Base-by-base conservation (phyloP, 2,888 invertebrate species). In the Hypercompe scribonia region DNA sequence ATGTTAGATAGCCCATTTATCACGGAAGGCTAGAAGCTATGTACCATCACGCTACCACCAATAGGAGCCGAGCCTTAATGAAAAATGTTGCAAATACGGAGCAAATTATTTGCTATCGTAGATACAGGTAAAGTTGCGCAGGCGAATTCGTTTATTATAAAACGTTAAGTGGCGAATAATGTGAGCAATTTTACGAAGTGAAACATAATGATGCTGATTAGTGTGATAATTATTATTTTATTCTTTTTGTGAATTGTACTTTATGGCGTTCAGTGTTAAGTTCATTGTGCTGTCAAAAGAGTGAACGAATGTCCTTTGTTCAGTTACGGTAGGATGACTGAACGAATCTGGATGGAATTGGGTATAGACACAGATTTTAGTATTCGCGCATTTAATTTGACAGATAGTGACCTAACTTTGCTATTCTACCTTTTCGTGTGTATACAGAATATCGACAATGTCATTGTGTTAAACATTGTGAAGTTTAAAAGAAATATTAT, bases 151-250 rank as follows among this genome's bases (percentile, higher is more conserved):
- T 28, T 3, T 58, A 58, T 31, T 61, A 61, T 61, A 18, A 61
- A 61, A 61, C 31, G 31, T 61, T 61, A 31, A 61, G 31, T 61
- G 31, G 31, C 31, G 61, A 61, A 61, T 61, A 61, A 61, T 61
- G 61, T 61, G 18, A 7, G 50, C 50, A 54, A 54, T 54, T 54
- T 54, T 54, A 54, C n/a, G 50, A n/a, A 31, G 58, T 5, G 18
- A 31, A 61, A 31, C 28, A 61, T 18, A 18, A 61, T 61, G 5
- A 61, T 61, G 28, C 31, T 61, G 28, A 31, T 61, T 61, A 61
- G 31, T 28, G 31, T 15, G 13, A 58, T 28, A 58, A 58, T 28
- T 58, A 3, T 58, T 8, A n/a, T n/a, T 54, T 54, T 54, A 54
- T 54, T 8, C 54, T 28, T 58, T 58, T 18, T 61, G 18, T 61